Evolutionary conservation across 2,113 vertebrate species (phyloP), one percentile per base, ranked within the genome.

Genomic region (Chascanopsetta lugubris): DNA sequence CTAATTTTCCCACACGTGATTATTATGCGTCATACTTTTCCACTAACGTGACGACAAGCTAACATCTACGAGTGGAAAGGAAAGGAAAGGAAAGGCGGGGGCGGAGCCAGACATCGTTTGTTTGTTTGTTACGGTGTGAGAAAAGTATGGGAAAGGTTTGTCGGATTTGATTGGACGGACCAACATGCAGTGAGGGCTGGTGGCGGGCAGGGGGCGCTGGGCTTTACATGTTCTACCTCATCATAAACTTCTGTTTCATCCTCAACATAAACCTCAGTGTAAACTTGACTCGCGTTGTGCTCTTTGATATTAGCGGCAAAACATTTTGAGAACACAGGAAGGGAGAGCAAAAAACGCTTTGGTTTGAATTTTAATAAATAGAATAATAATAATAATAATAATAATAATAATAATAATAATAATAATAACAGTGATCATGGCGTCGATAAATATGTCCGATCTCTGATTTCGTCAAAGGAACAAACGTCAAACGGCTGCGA

Each of bases 221-320:
- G 53, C 6, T 70, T 70, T 38, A 38, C 24, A 13, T 7, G 36
- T 69, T 59, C n/a, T 46, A 38, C 55, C 6, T 12, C 17, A 27
- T 46, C 12, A 24, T 20, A 38, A 18, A 29, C 27, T 46, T 54
- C n/a, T n/a, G n/a, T 49, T 55, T n/a, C 21, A 18, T 79, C 61
- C 47, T 45, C 49, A 40, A 79, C 11, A 0, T 72, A 57, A 18
- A 22, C 55, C 46, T 72, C 24, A 26, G 56, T 80, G 87, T 91
- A 90, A 89, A 91, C 87, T 80, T 24, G 64, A 86, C 77, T 87
- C 17, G 57, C 66, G 26, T 91, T 90, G 90, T 91, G 90, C 88
- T 90, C 87, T 88, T 85, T 64, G 59, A 80, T 72, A 70, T 70
- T 64, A 70, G 72, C 26, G 64, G 75, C 15, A 34, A 8, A 68